Base-by-base conservation (phyloP, 2,888 invertebrate species). In the Trichogramma dendrolimi region DNA sequence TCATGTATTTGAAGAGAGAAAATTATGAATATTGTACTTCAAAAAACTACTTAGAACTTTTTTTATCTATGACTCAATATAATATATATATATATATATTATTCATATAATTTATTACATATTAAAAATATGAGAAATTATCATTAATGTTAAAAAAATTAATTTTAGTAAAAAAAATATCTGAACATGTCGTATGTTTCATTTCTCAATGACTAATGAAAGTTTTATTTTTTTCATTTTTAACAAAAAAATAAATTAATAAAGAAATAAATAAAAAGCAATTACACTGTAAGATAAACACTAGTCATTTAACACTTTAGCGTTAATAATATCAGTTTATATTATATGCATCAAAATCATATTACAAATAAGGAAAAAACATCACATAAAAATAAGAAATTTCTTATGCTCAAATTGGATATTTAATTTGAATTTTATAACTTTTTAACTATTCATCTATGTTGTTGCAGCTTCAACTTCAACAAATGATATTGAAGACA, bases 401-500 rank as follows among this genome's bases (percentile, higher is more conserved):
- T 53, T 38, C 8, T n/a, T 43, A 7, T 49, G 4, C 11, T 43
- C 10, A 54, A 11, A 46, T 44, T 41, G 6, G 10, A 5, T 50
- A 50, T 39, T 46, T 27, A 54, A 11, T 50, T 38, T 41, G 6
- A 39, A 5, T 50, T 55, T 39, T 39, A 27, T 27, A 27, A 27
- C 3, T 27, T 27, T 27, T 27, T 27, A 27, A 27, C 27, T 27
- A 27, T 27, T 27, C 3, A 27, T 27, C 27, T 27, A 3, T 27
- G 27, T 27, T 27, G 1, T 27, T 27, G 27, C 27, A 27, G 27
- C 27, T 27, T 27, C 27, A 27, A 27, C 27, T 27, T 27, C 58
- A 43, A 44, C 44, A 39, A 6, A 27, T 10, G 49, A 47, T 56
- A 47, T 62, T 27, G 6, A 49, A 55, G 63, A 66, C 58, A 58